A percentile compares a stretch with the other conserved stretches of the same genome.
Conservation (phyloP, 2,888 invertebrate species). For the Plebejus melissa region DNA sequence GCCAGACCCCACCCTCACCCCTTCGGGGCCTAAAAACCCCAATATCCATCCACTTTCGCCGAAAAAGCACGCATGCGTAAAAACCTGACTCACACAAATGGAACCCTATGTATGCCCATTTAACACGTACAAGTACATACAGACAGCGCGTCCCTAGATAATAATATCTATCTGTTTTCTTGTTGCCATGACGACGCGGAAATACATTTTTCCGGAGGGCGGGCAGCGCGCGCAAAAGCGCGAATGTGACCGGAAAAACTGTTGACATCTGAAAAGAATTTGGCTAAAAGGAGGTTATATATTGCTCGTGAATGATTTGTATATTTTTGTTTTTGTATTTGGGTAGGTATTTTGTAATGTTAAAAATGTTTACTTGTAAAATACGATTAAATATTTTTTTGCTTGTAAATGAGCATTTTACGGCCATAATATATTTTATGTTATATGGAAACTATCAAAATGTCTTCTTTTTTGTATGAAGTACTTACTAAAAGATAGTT, state of each 20-base stretch:
- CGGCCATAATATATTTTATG: neutral
- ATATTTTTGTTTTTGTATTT: conserved; percentile 9
- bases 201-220: conserved; percentile 58
- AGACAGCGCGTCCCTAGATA: conserved; percentile 56
- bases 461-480: too few species aligned
- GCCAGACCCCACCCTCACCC: conserved; percentile 54
- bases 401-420: neutral
- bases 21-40: conserved; percentile 68
- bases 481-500: too few species aligned
- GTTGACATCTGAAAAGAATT: conserved; percentile 28
- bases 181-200: conserved; percentile 66
- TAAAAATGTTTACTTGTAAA: neutral
- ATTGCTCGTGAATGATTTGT: conserved; percentile 6
- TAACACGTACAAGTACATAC: conserved; percentile 51
- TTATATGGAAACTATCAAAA: too few species aligned
- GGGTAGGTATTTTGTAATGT: neutral
- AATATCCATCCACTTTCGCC: conserved; percentile 72
- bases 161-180: conserved; percentile 64
- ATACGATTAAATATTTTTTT: neutral
- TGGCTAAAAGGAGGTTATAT: conserved; percentile 20
- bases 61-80: conserved; percentile 76
- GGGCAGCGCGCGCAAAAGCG: conserved; percentile 45
- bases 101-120: conserved; percentile 58
- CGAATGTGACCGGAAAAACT: conserved; percentile 39
- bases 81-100: conserved; percentile 66